A percentile compares a stretch with the other conserved stretches of the same genome.
Conservation (phyloP, 2,113 vertebrate genomes). For the Rana temporaria region DNA sequence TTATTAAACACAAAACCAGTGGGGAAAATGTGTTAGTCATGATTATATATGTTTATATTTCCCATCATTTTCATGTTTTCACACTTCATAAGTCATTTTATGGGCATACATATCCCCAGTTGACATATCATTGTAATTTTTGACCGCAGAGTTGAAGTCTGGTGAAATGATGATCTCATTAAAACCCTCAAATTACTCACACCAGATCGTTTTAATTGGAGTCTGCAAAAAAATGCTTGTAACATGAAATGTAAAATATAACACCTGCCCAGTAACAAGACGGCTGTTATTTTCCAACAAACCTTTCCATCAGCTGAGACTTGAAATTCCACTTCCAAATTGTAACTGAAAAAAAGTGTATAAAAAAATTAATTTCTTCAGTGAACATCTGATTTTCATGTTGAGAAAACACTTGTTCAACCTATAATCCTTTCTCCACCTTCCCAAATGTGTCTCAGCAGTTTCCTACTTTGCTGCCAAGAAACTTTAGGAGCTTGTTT, state of each 20-base stretch:
- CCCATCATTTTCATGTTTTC: slow-evolving; percentile 5
- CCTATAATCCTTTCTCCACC: slow-evolving; percentile 42
- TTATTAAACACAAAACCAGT: slow-evolving; percentile 5
- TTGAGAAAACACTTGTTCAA: slow-evolving; percentile 41
- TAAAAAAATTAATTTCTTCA: slow-evolving; percentile 2
- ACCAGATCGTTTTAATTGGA: slow-evolving; percentile 25
- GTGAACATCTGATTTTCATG: slow-evolving; percentile 47
- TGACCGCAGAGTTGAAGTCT: not conserved
- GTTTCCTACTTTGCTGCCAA: slow-evolving; percentile 42
- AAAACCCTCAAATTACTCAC: slow-evolving; percentile 9
- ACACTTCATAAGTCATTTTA: slow-evolving; percentile 19
- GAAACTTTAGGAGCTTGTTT: slow-evolving; percentile 17
- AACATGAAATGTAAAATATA: slow-evolving; percentile 9
- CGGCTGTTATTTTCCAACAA: slow-evolving; percentile 23
- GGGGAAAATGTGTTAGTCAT: slow-evolving; percentile 10
- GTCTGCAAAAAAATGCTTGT: slow-evolving; percentile 4
- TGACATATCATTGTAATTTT: not conserved
- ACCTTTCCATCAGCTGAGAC: not conserved
- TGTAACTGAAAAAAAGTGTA: slow-evolving; percentile 18
- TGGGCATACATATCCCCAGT: slow-evolving; percentile 13
- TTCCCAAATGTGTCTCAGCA: slow-evolving; percentile 14
- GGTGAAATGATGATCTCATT: slow-evolving; percentile 14
- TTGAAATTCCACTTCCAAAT: slow-evolving; percentile 10
- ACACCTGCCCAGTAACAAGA: slow-evolving; percentile 14
- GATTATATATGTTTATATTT: slow-evolving; percentile 17